These are phyloP conservation scores for Macropus fuliginosus DNA, from an alignment of 2,797 vertebrate genomes.

Conservation along the genomic window DNA sequence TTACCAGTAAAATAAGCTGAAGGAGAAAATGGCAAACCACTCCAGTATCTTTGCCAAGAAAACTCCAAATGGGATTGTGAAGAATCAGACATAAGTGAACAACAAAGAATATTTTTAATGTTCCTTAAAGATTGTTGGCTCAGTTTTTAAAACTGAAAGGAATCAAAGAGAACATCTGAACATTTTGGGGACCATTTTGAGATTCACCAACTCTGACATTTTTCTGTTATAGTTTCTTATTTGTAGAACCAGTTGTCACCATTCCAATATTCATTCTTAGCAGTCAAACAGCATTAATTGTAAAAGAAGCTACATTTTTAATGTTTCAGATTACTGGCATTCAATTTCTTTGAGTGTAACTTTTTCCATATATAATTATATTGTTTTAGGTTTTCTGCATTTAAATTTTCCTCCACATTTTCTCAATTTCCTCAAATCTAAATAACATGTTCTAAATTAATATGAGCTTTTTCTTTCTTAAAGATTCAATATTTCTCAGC, in stretches of 20 bases:
- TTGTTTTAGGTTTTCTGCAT: not conserved
- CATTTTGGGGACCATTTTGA: not conserved
- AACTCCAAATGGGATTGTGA: not conserved
- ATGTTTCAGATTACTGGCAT: not conserved
- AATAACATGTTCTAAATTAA: not conserved
- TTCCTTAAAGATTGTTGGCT: not conserved
- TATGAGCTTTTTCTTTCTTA: slow-evolving; percentile 22
- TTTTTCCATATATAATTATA: not conserved
- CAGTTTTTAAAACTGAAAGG: slow-evolving; percentile 18
- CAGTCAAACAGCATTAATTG: not conserved
- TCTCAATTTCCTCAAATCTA: not conserved
- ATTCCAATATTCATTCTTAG: slow-evolving; percentile 5
- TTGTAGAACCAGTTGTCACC: slow-evolving; percentile 47
- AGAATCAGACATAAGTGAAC: not conserved
- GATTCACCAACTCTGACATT: not conserved
- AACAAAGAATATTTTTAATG: not conserved
- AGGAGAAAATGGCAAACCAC: not conserved
- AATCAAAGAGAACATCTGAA: not conserved
- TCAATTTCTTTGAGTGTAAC: not conserved
- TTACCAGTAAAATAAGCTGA: not conserved
- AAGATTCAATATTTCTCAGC: not conserved
- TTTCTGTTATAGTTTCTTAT: slow-evolving; percentile 34
- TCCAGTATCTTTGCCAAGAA: not conserved
- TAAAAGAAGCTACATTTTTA: slow-evolving; percentile 12
- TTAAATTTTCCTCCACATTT: not conserved